Evolutionary conservation across 2,797 vertebrate species (phyloP).

Genomic region (Triplophysa bombifrons): DNA sequence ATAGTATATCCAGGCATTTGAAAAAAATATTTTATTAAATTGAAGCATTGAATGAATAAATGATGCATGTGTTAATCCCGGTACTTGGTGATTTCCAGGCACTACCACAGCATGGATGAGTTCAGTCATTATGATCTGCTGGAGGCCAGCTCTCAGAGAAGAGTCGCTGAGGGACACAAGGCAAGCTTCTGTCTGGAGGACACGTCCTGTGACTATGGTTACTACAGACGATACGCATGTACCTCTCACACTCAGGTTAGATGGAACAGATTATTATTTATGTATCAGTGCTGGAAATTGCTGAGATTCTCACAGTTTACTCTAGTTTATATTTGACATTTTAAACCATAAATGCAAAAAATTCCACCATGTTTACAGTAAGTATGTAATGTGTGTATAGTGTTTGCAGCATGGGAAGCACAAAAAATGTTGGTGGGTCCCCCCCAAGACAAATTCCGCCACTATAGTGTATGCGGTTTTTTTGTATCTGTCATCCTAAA

Average conservation of each 20-base stretch:
- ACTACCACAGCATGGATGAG: conserved; percentile 99
- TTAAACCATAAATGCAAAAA: no score
- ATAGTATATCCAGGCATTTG: neutral
- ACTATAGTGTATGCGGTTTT: no score
- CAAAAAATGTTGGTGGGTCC: no score
- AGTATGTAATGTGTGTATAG: no score
- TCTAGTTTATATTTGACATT: no score
- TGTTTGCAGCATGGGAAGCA: no score
- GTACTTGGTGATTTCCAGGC: conserved; percentile 70
- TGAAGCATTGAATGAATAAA: neutral
- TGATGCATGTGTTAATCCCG: no score
- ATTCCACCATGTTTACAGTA: no score
- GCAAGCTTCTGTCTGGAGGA: conserved; percentile 99
- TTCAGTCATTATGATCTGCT: conserved; percentile 98
- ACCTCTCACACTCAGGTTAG: conserved; percentile 90
- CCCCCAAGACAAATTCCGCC: no score
- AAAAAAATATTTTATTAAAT: neutral
- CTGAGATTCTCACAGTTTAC: no score
- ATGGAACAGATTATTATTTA: neutral
- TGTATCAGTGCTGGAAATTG: neutral
- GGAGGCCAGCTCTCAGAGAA: conserved; percentile 84
- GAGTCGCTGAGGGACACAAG: conserved; percentile 97
- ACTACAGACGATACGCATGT: conserved; percentile 92
- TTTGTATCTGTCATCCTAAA: no score
- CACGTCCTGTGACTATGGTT: conserved; percentile 96